Evolutionary conservation across 2,888 invertebrate species (phyloP).

Genomic region (Slavum lentiscoides): DNA sequence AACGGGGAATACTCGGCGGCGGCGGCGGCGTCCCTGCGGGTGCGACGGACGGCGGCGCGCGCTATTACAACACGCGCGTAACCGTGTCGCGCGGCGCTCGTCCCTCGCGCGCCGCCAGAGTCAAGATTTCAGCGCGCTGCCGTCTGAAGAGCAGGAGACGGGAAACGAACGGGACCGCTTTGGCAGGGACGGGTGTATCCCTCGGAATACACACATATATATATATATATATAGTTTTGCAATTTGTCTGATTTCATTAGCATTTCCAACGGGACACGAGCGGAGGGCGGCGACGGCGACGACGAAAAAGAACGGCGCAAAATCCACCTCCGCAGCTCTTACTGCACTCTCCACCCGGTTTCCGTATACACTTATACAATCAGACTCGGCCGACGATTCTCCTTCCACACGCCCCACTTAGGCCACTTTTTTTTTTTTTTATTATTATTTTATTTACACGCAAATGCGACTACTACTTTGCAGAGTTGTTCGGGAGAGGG

Average conservation of each 20-base stretch:
- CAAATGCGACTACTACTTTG: too few species aligned
- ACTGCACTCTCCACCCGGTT: constrained; percentile 1
- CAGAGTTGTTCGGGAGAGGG: too few species aligned
- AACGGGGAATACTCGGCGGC: constrained; percentile 28
- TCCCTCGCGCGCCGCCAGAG: constrained; percentile 26
- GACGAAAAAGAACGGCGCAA: neutral
- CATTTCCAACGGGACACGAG: constrained; percentile 20
- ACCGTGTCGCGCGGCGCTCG: neutral
- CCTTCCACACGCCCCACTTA: neutral
- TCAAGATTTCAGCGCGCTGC: constrained; percentile 12
- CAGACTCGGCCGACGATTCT: constrained; percentile 35
- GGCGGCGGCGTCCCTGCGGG: neutral
- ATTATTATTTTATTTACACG: neutral
- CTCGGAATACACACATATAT: too few species aligned
- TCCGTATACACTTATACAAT: constrained; percentile 44
- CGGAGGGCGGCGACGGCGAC: constrained; percentile 35
- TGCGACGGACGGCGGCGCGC: neutral
- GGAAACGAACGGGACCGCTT: too few species aligned
- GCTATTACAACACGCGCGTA: too few species aligned
- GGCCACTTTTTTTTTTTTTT: neutral
- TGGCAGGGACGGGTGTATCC: constrained; percentile 4
- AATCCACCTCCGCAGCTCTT: neutral
- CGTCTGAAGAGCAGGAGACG: too few species aligned
- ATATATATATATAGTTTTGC: constrained; percentile 50
- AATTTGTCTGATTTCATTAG: constrained; percentile 53